Evolutionary conservation across 1,140 invertebrate species (phyloP).

Genomic region (Glomeris maerens): DNA sequence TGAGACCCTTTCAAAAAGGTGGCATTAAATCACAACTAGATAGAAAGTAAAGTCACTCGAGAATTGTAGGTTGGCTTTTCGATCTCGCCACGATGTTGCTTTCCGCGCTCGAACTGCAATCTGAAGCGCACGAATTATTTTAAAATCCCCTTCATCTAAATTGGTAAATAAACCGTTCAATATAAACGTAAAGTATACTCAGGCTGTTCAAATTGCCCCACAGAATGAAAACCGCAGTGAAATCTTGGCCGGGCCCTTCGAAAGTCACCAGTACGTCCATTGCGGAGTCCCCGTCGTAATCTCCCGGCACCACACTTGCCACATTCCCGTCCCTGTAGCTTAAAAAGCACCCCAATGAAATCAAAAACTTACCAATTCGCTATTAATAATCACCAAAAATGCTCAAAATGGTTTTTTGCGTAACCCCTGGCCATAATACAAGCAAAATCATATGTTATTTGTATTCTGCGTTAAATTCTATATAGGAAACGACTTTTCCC

Average conservation of each 20-base stretch:
- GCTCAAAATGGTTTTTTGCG: too few species aligned
- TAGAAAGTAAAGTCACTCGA: neutral
- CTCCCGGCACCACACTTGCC: constrained; percentile 61
- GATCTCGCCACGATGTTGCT: neutral
- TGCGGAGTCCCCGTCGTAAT: constrained; percentile 85
- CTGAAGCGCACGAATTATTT: neutral
- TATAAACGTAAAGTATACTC: constrained; percentile 35
- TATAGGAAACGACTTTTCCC: too few species aligned
- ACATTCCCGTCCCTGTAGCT: constrained; percentile 2
- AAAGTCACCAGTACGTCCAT: constrained; percentile 79
- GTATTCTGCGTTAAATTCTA: too few species aligned
- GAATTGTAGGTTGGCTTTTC: too few species aligned
- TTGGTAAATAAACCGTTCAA: neutral
- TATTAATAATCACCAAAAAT: too few species aligned
- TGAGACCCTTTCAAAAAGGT: neutral
- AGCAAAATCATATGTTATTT: too few species aligned
- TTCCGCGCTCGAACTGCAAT: neutral
- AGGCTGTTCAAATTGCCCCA: constrained; percentile 54
- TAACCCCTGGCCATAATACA: too few species aligned
- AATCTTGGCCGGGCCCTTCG: constrained; percentile 8
- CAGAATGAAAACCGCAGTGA: constrained; percentile 40
- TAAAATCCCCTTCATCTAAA: neutral
- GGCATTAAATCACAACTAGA: neutral
- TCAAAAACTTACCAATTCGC: neutral
- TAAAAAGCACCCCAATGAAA: neutral